Evolutionary conservation across 2,888 invertebrate species (phyloP).

Genomic region (Hirtodrosophila confusa): DNA sequence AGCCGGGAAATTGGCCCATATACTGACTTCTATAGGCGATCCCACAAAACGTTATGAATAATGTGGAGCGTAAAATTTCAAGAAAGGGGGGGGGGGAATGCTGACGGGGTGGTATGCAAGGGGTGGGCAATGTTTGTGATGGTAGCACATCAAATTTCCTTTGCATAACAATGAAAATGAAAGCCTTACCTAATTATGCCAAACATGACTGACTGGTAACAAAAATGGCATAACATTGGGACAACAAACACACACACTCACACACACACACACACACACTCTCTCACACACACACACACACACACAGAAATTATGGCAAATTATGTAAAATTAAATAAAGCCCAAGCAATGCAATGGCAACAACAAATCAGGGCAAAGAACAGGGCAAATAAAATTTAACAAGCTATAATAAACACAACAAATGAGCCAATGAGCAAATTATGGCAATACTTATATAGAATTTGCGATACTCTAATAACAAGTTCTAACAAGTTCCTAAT

Average conservation of each 20-base stretch:
- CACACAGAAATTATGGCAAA: slow-evolving; percentile 42
- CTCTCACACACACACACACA: slow-evolving; percentile 1
- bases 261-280: slow-evolving; percentile 3
- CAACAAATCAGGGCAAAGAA: slow-evolving; percentile 19
- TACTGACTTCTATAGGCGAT: slow-evolving; percentile 30
- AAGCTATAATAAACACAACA: background rate
- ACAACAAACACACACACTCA: slow-evolving; percentile 8
- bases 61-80: slow-evolving; percentile 46
- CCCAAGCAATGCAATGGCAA: slow-evolving; percentile 37
- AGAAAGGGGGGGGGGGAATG: background rate
- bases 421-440: background rate
- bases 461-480: background rate
- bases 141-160: slow-evolving; percentile 49
- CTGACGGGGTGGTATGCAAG: background rate
- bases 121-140: background rate
- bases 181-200: slow-evolving; percentile 52
- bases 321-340: slow-evolving; percentile 57
- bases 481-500: too few relatives aligned
- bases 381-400: slow-evolving; percentile 5
- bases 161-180: slow-evolving; percentile 56
- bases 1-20: slow-evolving; percentile 11
- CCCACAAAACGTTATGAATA: slow-evolving; percentile 63
- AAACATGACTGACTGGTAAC: slow-evolving; percentile 46
- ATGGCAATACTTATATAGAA: too few relatives aligned
- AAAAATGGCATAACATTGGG: slow-evolving; percentile 11